These are phyloP conservation scores for Dermolepida albohirtum DNA, from an alignment of 2,888 invertebrate species.

Conservation along the genomic window DNA sequence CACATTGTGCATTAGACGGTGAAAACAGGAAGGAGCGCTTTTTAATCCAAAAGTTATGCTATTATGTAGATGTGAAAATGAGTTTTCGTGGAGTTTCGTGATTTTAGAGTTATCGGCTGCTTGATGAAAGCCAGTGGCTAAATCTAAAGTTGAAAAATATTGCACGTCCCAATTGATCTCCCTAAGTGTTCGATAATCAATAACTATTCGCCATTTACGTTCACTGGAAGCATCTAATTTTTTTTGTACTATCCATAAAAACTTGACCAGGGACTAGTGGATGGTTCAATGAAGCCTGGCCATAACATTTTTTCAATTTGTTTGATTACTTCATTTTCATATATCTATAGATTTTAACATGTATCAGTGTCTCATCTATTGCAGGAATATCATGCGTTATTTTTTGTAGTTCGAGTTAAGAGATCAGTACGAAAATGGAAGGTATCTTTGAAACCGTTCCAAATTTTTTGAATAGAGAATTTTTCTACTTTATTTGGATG, in stretches of 20 bases:
- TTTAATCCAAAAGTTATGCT: constrained; percentile 61
- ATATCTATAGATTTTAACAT: constrained; percentile 57
- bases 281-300: constrained; percentile 53
- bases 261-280: constrained; percentile 47
- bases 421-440: constrained; percentile 52
- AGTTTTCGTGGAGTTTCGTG: constrained; percentile 57
- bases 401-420: no score
- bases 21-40: constrained; percentile 62
- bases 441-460: constrained; percentile 49
- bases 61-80: constrained; percentile 57
- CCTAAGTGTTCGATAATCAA: constrained; percentile 60
- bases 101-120: constrained; percentile 53
- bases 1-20: constrained; percentile 59
- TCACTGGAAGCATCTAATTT: constrained; percentile 54
- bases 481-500: constrained; percentile 51
- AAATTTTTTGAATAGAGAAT: constrained; percentile 44
- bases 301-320: constrained; percentile 54
- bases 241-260: constrained; percentile 57
- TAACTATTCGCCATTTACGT: constrained; percentile 56
- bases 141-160: constrained; percentile 59
- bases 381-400: no score
- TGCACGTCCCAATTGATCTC: constrained; percentile 57
- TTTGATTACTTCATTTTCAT: constrained; percentile 56
- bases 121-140: constrained; percentile 61
- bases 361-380: constrained; percentile 53